Conservation (phyloP, 30 jellyfish, hydroid and myxozoan genomes). For the Turritopsis dohrnii region DNA sequence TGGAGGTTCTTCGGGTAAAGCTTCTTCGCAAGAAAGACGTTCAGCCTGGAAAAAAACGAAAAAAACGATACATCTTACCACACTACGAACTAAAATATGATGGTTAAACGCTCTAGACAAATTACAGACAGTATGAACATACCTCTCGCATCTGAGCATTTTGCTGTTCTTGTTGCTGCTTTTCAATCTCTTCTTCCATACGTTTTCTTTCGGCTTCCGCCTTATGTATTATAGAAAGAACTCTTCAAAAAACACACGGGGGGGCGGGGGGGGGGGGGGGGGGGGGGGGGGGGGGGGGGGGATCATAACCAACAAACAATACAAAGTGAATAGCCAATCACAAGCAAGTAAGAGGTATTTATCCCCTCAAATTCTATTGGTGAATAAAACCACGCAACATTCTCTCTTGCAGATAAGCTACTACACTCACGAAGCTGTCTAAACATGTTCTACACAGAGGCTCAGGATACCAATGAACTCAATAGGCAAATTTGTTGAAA, state of each 20-base stretch:
- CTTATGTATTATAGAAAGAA: not conserved
- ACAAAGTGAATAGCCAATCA: no score
- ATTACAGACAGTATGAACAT: not conserved
- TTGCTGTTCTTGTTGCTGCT: not conserved
- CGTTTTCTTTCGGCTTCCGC: conserved; percentile 17
- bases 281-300: no score
- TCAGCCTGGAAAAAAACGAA: conserved; percentile 23
- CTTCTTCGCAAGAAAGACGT: conserved; percentile 36
- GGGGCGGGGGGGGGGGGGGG: no score
- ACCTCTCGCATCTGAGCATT: conserved; percentile 20
- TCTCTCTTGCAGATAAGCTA: no score
- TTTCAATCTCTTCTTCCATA: not conserved
- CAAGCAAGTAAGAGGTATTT: no score
- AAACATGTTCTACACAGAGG: no score
- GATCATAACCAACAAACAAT: no score
- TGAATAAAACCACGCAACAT: no score
- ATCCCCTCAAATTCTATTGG: no score
- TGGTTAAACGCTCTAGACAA: not conserved
- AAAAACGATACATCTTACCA: not conserved
- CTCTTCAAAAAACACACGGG: not conserved
- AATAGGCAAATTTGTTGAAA: no score
- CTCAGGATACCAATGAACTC: no score
- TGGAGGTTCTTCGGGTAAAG: conserved; percentile 46
- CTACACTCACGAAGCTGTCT: no score
- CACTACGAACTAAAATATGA: not conserved